phyloP scores from a whole-genome alignment of 92 coral and sea anemone genomes.

The Umimayanthus chanpuru region DNA sequence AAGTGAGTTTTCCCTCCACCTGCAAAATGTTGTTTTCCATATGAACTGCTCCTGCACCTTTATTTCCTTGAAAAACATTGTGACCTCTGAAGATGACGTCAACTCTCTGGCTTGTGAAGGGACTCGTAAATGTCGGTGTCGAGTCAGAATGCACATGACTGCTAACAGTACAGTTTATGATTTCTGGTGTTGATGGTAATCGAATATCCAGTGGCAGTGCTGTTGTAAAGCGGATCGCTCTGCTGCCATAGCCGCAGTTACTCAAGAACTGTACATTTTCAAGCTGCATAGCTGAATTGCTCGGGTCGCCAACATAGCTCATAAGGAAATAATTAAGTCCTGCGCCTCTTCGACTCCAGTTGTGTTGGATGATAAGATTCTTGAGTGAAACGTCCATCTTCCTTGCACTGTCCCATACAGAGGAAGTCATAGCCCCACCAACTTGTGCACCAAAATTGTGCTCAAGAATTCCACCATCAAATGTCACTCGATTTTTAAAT shows the following conservation, averaged over 20 bases:
- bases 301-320: slow-evolving; percentile 10
- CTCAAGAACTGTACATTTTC: slow-evolving; percentile 3
- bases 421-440: slow-evolving; percentile 49
- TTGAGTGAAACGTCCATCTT: slow-evolving; percentile 29
- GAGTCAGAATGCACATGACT: slow-evolving; percentile 19
- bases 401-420: slow-evolving; percentile 43
- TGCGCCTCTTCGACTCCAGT: slow-evolving; percentile 46
- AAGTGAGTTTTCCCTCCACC: slow-evolving; percentile 68
- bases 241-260: slow-evolving; percentile 24
- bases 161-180: slow-evolving; percentile 13
- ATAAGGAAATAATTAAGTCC: slow-evolving; percentile 42
- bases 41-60: slow-evolving; percentile 79
- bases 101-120: slow-evolving; percentile 78
- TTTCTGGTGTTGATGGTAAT: slow-evolving; percentile 25
- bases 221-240: slow-evolving; percentile 30
- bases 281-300: not conserved
- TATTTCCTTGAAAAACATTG: slow-evolving; percentile 67
- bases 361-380: slow-evolving; percentile 29
- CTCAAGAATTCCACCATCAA: slow-evolving; percentile 32
- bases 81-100: slow-evolving; percentile 67
- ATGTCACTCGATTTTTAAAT: slow-evolving; percentile 14
- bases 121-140: slow-evolving; percentile 65
- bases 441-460: slow-evolving; percentile 45
- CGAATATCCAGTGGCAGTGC: slow-evolving; percentile 20
- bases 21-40: slow-evolving; percentile 63